Base-by-base conservation (phyloP, 2,888 invertebrate genomes). In the Clanis bilineata region DNA sequence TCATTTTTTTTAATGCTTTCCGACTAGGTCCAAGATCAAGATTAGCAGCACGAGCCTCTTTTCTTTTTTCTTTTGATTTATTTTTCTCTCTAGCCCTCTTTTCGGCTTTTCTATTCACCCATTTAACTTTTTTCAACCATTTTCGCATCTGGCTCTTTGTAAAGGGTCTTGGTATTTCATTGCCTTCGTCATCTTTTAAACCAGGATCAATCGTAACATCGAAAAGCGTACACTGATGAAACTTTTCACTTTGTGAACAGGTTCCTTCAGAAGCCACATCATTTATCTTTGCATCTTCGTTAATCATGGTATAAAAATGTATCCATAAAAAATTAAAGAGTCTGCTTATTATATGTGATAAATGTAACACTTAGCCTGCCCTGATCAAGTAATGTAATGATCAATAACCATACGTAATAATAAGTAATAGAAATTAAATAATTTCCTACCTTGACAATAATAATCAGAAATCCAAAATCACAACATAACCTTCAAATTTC, bases 21-120 rank as follows among this genome's bases (percentile, higher is more conserved):
- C 98, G 94, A 41, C 95, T 95, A 0, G 97, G 97, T 0, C 96
- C 96, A 39, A 95, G 77, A 61, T 95, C 94, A 59, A 95, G 86
- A 68, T 97, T 96, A 62, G 95, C 94, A 60, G 94, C 93, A 65
- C 94, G 94, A 0, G 96, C 96, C 76, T 94, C 93, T 56, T 93
- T 93, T 62, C 95, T 93, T 76, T 95, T 95, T 70, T 94, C 93
- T 76, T 96, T 97, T 12, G 94, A 93, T 69, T 94, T 94, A 51
- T 94, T 93, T 72, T 95, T 95, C 76, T 97, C 97, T 70, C 93
- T 94, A 0, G 93, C 92, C 60, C 96, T 93, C 79, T 96, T 96
- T 65, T 94, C 93, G 47, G 93, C 93, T 81, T 96, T 96, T 15
- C 93, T 87, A 67, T 94, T 93, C 70, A 95, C 93, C 95, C 96